These are phyloP conservation scores for Lagenorhynchus albirostris DNA, from an alignment of 2,113 vertebrate genomes.

Conservation along the genomic window DNA sequence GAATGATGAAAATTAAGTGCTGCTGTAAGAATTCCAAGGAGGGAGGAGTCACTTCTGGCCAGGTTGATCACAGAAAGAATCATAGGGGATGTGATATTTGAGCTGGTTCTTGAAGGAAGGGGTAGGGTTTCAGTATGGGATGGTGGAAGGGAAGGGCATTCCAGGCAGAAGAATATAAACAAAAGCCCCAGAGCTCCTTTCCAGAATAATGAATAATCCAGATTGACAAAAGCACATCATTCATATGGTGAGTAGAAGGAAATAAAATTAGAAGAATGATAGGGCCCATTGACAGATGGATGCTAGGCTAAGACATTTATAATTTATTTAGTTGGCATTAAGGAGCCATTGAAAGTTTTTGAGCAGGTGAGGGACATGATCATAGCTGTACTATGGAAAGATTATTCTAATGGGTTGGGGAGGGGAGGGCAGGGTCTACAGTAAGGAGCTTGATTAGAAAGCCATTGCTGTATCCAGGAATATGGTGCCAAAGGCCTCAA, in stretches of 20 bases:
- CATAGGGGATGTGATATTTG: background rate
- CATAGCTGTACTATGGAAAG: background rate
- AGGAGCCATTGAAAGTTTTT: background rate
- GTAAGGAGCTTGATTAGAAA: background rate
- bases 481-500: background rate
- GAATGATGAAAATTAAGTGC: background rate
- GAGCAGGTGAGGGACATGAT: background rate
- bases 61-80: background rate
- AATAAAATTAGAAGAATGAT: constrained; percentile 11
- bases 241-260: constrained; percentile 19
- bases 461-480: background rate
- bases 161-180: background rate
- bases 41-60: background rate
- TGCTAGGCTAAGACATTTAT: background rate
- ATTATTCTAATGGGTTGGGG: background rate
- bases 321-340: constrained; percentile 7
- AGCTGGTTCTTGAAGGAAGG: background rate
- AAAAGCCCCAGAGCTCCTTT: constrained; percentile 14
- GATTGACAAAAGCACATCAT: background rate
- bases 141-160: background rate
- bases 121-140: background rate
- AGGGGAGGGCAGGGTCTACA: background rate
- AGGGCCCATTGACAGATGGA: background rate
- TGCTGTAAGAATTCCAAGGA: background rate
- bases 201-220: constrained; percentile 25